Evolutionary conservation across 2,113 vertebrate species (phyloP).

Genomic region (Sylvilagus bachmani): DNA sequence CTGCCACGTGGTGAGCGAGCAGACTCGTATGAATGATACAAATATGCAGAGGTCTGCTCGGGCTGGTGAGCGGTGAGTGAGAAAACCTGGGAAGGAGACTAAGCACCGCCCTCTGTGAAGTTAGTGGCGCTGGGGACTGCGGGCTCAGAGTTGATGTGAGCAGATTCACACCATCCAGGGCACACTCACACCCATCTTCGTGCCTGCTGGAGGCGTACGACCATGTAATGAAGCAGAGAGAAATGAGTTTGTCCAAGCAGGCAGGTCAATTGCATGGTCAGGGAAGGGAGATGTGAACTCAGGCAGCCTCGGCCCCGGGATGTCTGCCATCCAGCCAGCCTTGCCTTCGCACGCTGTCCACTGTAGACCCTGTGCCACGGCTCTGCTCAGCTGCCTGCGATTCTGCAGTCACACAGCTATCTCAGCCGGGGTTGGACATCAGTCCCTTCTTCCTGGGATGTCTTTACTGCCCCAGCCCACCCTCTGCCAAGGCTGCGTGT

Average conservation of each 20-base stretch:
- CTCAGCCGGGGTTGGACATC: background rate
- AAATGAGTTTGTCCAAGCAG: background rate
- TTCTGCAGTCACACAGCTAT: background rate
- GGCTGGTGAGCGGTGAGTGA: background rate
- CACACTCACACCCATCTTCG: background rate
- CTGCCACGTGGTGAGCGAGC: background rate
- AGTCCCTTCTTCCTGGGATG: background rate
- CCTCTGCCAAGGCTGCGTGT: background rate
- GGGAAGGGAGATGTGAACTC: background rate
- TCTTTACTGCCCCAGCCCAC: background rate
- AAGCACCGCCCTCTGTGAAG: background rate
- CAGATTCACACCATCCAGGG: background rate
- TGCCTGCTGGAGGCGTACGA: background rate
- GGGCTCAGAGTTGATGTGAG: background rate
- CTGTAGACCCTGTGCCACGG: background rate
- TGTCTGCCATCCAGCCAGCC: background rate
- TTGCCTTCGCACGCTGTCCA: background rate
- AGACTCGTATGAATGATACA: background rate
- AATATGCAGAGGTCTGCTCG: background rate
- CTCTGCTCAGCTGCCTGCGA: background rate
- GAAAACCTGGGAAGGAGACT: background rate
- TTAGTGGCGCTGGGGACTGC: background rate
- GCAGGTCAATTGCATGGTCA: background rate
- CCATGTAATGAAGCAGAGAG: background rate
- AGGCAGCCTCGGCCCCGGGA: background rate